Evolutionary conservation across 2,797 vertebrate genomes (phyloP).

Genomic region (Peromyscus attwateri): DNA sequence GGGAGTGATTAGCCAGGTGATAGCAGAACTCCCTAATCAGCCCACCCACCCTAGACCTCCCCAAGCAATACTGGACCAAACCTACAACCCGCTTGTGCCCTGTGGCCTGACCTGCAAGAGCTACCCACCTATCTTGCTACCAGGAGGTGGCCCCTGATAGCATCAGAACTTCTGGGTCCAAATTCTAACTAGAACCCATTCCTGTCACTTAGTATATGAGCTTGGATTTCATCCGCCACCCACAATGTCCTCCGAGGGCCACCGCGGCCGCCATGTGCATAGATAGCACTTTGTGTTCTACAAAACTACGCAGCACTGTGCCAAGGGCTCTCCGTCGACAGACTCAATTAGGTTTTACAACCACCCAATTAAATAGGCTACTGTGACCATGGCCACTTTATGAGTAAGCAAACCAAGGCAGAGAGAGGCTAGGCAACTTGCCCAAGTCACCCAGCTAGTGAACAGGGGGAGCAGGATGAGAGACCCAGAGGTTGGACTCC

Average conservation of each 20-base stretch:
- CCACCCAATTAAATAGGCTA: constrained; percentile 9
- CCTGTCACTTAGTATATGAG: not conserved
- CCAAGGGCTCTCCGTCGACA: not conserved
- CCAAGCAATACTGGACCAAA: not conserved
- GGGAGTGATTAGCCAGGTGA: not conserved
- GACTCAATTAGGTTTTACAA: constrained; percentile 6
- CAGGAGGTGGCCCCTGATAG: not conserved
- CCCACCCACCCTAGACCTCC: not conserved
- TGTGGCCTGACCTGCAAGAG: not conserved
- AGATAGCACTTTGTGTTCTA: not conserved
- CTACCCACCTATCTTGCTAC: not conserved
- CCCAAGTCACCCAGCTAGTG: not conserved
- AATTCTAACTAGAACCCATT: not conserved
- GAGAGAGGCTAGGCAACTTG: constrained; percentile 43
- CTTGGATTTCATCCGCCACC: not conserved
- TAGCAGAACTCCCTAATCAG: fast-evolving
- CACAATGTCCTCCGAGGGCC: not conserved
- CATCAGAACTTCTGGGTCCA: not conserved
- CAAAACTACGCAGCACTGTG: not conserved
- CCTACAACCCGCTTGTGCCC: not conserved
- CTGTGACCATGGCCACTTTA: constrained; percentile 15
- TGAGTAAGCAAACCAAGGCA: constrained; percentile 2
- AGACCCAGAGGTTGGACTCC: not conserved
- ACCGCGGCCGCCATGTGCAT: not conserved
- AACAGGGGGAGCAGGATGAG: not conserved